A percentile compares a stretch with the other conserved stretches of the same genome.
Conservation (phyloP, 2,113 vertebrate genomes). For the Thamnophis sirtalis region DNA sequence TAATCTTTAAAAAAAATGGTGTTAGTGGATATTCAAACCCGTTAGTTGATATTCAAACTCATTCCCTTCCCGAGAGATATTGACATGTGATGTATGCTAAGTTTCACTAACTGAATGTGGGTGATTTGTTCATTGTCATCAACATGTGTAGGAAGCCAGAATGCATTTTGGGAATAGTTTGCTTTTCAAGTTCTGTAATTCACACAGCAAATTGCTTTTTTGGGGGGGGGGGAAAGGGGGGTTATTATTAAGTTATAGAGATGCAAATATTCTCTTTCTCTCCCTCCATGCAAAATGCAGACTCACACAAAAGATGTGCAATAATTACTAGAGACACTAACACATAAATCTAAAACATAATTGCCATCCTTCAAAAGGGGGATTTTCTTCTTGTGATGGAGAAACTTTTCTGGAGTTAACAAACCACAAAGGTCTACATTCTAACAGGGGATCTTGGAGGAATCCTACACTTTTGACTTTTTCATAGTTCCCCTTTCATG, state of each 20-base stretch:
- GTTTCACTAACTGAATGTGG: not conserved
- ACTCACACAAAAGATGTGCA: not conserved
- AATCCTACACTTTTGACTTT: not conserved
- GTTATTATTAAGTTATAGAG: not conserved
- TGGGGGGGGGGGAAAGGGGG: no score
- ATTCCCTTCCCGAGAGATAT: not conserved
- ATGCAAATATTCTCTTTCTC: not conserved
- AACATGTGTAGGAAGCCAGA: not conserved
- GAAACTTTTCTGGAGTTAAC: not conserved
- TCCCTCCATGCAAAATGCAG: not conserved
- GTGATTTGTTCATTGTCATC: not conserved
- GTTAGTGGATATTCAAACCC: not conserved
- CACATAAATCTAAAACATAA: not conserved
- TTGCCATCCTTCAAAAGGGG: not conserved
- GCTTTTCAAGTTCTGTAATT: not conserved
- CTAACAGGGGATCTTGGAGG: not conserved
- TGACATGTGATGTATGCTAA: not conserved
- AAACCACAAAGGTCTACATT: not conserved
- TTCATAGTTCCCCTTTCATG: not conserved
- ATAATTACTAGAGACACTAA: not conserved
- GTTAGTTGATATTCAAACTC: not conserved
- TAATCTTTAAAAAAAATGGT: not conserved
- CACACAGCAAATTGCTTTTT: not conserved
- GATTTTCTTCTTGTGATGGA: not conserved
- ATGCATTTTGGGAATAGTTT: not conserved